A percentile compares a stretch with the other conserved stretches of the same genome.
Conservation (phyloP, 2,113 vertebrate genomes). For the Cettia cetti region DNA sequence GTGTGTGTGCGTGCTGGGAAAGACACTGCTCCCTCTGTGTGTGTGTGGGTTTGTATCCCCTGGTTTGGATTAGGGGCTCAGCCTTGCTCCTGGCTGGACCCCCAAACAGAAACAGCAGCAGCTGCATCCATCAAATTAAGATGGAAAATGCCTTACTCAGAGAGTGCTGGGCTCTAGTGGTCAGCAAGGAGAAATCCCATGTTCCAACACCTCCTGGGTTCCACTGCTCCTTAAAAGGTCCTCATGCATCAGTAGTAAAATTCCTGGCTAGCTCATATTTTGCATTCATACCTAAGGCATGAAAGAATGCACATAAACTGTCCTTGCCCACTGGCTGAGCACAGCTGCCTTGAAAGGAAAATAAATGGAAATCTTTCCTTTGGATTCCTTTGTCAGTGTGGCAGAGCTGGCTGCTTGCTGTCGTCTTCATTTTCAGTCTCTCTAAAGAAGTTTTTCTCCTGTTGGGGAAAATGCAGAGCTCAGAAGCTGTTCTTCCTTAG, state of each 20-base stretch:
- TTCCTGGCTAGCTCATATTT: neutral
- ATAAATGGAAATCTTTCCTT: neutral
- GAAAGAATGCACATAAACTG: neutral
- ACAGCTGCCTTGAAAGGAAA: neutral
- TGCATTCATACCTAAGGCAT: neutral
- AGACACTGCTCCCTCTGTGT: neutral
- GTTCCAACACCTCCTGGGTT: rapidly evolving
- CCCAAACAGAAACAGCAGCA: rapidly evolving
- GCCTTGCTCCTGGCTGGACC: neutral
- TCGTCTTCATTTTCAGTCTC: neutral
- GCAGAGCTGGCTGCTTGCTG: neutral
- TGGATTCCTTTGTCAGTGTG: neutral
- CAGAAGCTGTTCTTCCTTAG: neutral
- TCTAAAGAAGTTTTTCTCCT: neutral
- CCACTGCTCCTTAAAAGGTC: neutral
- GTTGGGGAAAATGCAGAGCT: neutral
- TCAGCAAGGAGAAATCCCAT: neutral
- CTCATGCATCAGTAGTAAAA: neutral
- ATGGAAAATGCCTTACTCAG: neutral
- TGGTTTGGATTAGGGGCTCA: neutral
- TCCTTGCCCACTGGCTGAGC: neutral
- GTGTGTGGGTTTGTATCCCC: neutral
- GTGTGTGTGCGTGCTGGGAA: neutral
- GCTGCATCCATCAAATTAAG: neutral
- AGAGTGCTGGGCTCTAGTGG: neutral